phyloP scores from a whole-genome alignment of 2,113 vertebrate genomes.

The Hipposideros armiger region DNA sequence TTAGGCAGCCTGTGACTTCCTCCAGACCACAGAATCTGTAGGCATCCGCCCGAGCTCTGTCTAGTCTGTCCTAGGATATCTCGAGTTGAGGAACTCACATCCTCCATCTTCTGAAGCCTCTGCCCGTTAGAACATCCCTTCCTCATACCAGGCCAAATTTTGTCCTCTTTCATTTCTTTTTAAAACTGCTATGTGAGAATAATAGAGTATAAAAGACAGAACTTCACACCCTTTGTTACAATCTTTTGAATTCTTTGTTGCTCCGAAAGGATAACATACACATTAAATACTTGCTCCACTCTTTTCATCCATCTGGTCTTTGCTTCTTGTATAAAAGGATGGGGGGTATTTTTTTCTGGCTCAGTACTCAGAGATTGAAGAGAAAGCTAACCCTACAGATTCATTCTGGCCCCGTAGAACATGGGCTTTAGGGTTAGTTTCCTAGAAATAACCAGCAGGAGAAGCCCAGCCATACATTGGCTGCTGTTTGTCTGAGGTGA shows the following conservation, averaged over 20 bases:
- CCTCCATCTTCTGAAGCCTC: background rate
- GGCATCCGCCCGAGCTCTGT: no score
- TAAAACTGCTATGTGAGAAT: background rate
- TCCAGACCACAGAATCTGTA: background rate
- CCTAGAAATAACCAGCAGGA: background rate
- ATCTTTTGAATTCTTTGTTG: background rate
- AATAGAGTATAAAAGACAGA: background rate
- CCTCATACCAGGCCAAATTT: background rate
- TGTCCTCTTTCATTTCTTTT: background rate
- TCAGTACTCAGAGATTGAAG: background rate
- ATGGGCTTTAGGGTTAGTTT: background rate
- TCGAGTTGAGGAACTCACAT: background rate
- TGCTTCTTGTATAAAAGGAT: slow-evolving; percentile 9
- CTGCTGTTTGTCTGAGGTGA: background rate
- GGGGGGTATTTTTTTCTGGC: background rate
- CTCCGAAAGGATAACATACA: background rate
- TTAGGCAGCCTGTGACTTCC: background rate
- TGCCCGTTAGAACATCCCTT: background rate
- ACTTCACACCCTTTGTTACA: background rate
- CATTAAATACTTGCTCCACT: background rate
- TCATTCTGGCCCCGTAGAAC: background rate
- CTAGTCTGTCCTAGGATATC: background rate
- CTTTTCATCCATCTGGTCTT: background rate
- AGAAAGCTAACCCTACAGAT: background rate
- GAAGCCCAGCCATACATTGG: background rate